Conservation (phyloP, 2,113 vertebrate species). For the Calyptommatus sinebrachiatus region DNA sequence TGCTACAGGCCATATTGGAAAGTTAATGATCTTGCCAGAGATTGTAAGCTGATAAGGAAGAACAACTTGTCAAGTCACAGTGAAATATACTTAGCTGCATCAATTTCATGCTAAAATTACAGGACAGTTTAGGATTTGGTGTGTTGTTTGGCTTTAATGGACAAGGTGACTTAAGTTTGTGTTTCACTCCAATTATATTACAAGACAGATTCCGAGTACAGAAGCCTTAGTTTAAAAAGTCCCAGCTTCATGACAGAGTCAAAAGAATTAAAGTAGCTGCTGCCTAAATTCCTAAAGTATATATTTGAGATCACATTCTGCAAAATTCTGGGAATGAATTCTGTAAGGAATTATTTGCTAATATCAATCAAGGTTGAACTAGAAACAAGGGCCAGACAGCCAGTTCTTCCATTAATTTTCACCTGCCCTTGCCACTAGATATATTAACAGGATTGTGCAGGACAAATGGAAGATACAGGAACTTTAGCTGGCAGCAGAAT, state of each 20-base stretch:
- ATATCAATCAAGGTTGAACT: not conserved
- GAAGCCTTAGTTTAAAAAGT: not conserved
- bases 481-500: not conserved
- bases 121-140: not conserved
- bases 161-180: not conserved
- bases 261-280: not conserved
- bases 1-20: conserved; percentile 3
- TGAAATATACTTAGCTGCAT: not conserved
- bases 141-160: not conserved
- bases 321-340: not conserved
- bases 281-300: not conserved
- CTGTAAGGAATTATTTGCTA: not conserved
- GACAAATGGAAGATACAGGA: not conserved
- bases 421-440: not conserved
- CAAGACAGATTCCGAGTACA: not conserved
- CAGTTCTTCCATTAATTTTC: not conserved
- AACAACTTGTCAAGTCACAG: not conserved
- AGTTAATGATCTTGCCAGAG: not conserved
- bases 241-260: not conserved
- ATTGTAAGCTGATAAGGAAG: not conserved
- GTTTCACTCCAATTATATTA: not conserved
- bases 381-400: not conserved
- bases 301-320: not conserved
- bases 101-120: not conserved
- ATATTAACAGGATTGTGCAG: not conserved